Evolutionary conservation across 2,797 vertebrate genomes (phyloP).

Genomic region (Scolopax rusticola): DNA sequence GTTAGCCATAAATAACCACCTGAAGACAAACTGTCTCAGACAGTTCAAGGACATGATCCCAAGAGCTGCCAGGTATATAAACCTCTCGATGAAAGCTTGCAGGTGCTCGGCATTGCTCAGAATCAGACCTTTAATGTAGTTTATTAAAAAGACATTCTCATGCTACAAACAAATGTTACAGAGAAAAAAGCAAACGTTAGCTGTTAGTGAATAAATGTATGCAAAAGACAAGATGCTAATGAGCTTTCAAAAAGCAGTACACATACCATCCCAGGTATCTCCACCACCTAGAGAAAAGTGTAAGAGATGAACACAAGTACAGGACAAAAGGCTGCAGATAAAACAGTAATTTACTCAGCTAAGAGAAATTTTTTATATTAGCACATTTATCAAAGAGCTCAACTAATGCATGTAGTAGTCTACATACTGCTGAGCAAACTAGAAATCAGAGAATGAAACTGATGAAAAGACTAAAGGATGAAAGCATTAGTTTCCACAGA

Average conservation of each 20-base stretch:
- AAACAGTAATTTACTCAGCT: constrained; percentile 38
- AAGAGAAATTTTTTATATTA: not conserved
- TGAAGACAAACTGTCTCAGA: not conserved
- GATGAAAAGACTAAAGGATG: not conserved
- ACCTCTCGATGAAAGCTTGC: constrained; percentile 1
- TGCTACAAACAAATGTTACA: constrained; percentile 79
- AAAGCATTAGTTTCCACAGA: constrained; percentile 14
- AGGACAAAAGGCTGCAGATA: constrained; percentile 66
- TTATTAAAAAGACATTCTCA: constrained; percentile 77
- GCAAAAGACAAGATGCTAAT: constrained; percentile 59
- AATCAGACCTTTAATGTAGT: constrained; percentile 72
- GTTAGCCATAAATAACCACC: not conserved
- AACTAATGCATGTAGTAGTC: not conserved
- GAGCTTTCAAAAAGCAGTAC: constrained; percentile 70
- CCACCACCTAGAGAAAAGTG: constrained; percentile 84
- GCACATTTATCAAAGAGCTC: not conserved
- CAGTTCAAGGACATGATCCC: constrained; percentile 20
- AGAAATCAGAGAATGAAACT: not conserved
- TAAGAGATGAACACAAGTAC: constrained; percentile 74
- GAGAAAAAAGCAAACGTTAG: constrained; percentile 75
- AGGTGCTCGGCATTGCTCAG: constrained; percentile 65
- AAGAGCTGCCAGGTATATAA: not conserved
- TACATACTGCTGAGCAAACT: not conserved
- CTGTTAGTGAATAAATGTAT: constrained; percentile 67
- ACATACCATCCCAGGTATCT: constrained; percentile 90